Percentiles rank a stretch among this genome's conserved stretches.
phyloP scores from a whole-genome alignment of 2,888 invertebrate species.

The Eurois occulta region DNA sequence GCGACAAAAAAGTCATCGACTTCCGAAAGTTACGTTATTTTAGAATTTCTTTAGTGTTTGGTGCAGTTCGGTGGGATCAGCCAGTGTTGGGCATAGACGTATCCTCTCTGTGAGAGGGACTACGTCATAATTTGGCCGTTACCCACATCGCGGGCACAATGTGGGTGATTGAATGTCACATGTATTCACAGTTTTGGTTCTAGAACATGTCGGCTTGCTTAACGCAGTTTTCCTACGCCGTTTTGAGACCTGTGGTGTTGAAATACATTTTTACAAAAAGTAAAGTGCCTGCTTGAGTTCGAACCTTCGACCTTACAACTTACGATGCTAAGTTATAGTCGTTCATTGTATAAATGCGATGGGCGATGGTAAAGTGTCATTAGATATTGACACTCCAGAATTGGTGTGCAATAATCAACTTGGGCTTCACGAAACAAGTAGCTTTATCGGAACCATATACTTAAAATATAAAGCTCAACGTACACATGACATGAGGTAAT shows the following conservation, averaged over 20 bases:
- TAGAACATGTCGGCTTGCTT: not conserved
- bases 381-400: conserved; percentile 35
- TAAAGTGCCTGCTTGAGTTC: not conserved
- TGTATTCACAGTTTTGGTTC: not conserved
- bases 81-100: not conserved
- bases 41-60: too few relatives aligned
- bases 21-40: too few relatives aligned
- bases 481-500: conserved; percentile 25
- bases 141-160: not conserved
- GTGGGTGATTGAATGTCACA: not conserved
- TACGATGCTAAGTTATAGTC: not conserved
- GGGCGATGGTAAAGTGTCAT: not conserved
- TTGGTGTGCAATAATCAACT: conserved; percentile 67
- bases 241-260: not conserved
- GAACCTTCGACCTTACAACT: not conserved
- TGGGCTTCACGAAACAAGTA: conserved; percentile 66
- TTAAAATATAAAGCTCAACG: conserved; percentile 64
- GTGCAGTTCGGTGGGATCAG: too few relatives aligned
- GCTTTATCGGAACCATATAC: conserved; percentile 70
- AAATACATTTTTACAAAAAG: too few relatives aligned
- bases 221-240: not conserved
- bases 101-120: not conserved
- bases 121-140: not conserved
- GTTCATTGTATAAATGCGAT: not conserved
- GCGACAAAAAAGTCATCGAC: too few relatives aligned